phyloP scores from a whole-genome alignment of 2,888 invertebrate species.

The Hirtodrosophila histrioides region DNA sequence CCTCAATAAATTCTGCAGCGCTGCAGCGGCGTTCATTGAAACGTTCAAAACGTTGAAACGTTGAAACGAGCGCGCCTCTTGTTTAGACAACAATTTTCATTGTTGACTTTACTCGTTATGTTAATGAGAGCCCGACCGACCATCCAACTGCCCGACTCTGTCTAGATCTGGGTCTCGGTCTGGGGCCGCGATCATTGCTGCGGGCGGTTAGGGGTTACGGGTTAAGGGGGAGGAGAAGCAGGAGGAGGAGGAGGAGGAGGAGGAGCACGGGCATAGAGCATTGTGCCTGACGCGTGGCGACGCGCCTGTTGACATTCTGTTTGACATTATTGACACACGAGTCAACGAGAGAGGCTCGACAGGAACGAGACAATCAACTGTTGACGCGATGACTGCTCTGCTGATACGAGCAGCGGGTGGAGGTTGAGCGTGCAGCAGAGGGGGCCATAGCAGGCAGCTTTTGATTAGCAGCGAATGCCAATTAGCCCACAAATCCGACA shows the following conservation, averaged over 20 bases:
- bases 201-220: constrained; percentile 2
- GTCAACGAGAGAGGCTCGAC: constrained; percentile 44
- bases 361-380: constrained; percentile 39
- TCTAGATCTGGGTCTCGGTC: constrained; percentile 20
- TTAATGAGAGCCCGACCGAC: constrained; percentile 64
- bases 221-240: background rate
- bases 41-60: constrained; percentile 63
- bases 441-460: constrained; percentile 34
- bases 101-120: constrained; percentile 80
- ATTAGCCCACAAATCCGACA: constrained; percentile 45
- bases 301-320: constrained; percentile 72
- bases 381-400: too few relatives aligned
- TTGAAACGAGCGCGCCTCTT: constrained; percentile 59
- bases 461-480: constrained; percentile 34
- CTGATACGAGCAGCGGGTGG: background rate
- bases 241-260: background rate
- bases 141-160: constrained; percentile 27
- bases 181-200: constrained; percentile 47
- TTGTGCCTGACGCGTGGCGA: constrained; percentile 68
- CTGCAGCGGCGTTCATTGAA: constrained; percentile 69
- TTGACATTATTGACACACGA: constrained; percentile 78
- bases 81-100: constrained; percentile 79
- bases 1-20: constrained; percentile 77
- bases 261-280: constrained; percentile 24
- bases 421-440: background rate